phyloP scores from a whole-genome alignment of 2,888 invertebrate species.

The Pyrrhosoma nymphula region DNA sequence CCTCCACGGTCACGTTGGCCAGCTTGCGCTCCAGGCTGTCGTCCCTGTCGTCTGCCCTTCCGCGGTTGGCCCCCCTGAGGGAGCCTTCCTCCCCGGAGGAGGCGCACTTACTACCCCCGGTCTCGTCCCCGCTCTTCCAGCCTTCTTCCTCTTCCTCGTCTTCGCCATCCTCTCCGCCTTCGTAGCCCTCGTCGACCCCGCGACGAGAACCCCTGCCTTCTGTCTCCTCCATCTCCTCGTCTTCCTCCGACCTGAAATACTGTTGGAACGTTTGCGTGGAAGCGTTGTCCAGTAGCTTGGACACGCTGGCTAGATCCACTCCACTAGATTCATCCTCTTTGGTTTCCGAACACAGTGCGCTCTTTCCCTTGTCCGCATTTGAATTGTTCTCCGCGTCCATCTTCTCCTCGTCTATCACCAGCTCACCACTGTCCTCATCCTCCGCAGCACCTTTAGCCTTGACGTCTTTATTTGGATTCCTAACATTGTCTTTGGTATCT shows the following conservation, averaged over 20 bases:
- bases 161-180: slow-evolving; percentile 77
- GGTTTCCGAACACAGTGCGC: not conserved
- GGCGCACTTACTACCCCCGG: slow-evolving; percentile 89
- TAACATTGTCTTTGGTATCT: slow-evolving; percentile 78
- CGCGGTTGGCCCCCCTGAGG: slow-evolving; percentile 73
- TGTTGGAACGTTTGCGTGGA: slow-evolving; percentile 82
- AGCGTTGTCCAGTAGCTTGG: slow-evolving; percentile 88
- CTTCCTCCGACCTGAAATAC: slow-evolving; percentile 81
- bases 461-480: slow-evolving; percentile 72
- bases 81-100: slow-evolving; percentile 82
- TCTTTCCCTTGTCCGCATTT: not conserved
- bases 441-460: slow-evolving; percentile 79
- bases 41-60: slow-evolving; percentile 74
- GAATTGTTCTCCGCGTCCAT: slow-evolving; percentile 71
- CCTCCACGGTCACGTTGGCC: slow-evolving; percentile 45
- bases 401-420: slow-evolving; percentile 85
- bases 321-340: slow-evolving; percentile 77
- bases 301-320: slow-evolving; percentile 87
- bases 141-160: slow-evolving; percentile 86
- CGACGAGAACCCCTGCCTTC: slow-evolving; percentile 72
- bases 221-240: slow-evolving; percentile 78
- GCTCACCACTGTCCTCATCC: slow-evolving; percentile 82
- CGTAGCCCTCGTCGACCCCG: slow-evolving; percentile 76
- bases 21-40: slow-evolving; percentile 60
- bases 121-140: slow-evolving; percentile 80